A percentile compares a stretch with the other conserved stretches of the same genome.
Conservation (phyloP, 2,888 invertebrate species). For the Blera fallax region DNA sequence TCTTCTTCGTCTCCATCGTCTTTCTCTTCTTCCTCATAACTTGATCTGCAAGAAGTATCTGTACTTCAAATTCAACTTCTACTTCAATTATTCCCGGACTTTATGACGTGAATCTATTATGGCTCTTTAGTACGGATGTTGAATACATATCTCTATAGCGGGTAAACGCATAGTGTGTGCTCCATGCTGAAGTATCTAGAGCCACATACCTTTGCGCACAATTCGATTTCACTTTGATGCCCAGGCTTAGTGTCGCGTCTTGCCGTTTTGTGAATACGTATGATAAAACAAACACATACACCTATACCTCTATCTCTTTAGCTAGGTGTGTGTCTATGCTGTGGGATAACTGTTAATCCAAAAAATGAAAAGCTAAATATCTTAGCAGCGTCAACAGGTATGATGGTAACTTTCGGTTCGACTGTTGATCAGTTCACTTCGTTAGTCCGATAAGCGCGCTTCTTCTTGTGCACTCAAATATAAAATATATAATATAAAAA, state of each 20-base stretch:
- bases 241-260: neutral
- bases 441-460: conserved; percentile 70
- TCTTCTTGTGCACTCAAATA: conserved; percentile 50
- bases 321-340: conserved; percentile 65
- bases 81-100: conserved; percentile 56
- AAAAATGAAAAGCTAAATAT: conserved; percentile 70
- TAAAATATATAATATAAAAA: conserved; percentile 9
- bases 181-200: conserved; percentile 33
- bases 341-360: conserved; percentile 69
- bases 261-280: neutral
- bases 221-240: conserved; percentile 71
- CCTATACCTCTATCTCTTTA: neutral
- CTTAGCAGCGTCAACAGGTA: conserved; percentile 70
- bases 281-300: conserved; percentile 5
- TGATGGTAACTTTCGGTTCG: conserved; percentile 72
- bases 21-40: neutral
- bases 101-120: conserved; percentile 66
- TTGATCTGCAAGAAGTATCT: conserved; percentile 35
- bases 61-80: too few relatives aligned
- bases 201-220: conserved; percentile 68
- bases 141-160: conserved; percentile 39
- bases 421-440: conserved; percentile 71
- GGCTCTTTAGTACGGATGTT: conserved; percentile 30
- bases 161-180: neutral
- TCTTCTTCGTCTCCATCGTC: neutral